Conservation (phyloP, 2,797 vertebrate species). For the Eulemur coronatus region DNA sequence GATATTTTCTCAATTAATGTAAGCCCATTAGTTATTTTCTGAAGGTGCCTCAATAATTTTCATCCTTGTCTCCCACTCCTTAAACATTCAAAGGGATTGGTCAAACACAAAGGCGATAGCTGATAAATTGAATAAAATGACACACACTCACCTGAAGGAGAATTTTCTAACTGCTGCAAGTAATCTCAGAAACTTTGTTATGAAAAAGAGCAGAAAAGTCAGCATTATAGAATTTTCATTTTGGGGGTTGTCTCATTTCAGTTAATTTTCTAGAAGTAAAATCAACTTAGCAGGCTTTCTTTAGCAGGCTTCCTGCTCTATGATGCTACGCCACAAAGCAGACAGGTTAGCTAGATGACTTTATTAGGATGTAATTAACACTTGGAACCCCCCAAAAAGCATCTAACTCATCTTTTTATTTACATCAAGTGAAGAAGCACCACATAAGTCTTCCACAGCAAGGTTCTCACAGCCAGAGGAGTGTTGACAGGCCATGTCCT, state of each 20-base stretch:
- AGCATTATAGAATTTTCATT: neutral
- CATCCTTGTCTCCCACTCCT: neutral
- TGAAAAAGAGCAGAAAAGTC: constrained; percentile 61
- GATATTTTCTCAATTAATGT: neutral
- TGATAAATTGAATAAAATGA: neutral
- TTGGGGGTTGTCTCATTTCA: constrained; percentile 63
- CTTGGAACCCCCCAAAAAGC: constrained; percentile 56
- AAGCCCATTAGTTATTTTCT: constrained; percentile 35
- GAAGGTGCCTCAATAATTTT: neutral
- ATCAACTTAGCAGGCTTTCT: constrained; percentile 72
- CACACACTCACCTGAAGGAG: neutral
- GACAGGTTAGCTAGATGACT: constrained; percentile 77
- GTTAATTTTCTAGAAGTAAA: constrained; percentile 78
- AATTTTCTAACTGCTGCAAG: constrained; percentile 37
- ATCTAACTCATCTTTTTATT: constrained; percentile 40
- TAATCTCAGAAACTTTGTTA: constrained; percentile 47
- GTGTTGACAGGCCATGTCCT: constrained; percentile 27
- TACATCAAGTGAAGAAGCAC: constrained; percentile 33
- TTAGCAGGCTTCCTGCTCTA: constrained; percentile 72
- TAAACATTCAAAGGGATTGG: neutral
- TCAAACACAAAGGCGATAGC: neutral
- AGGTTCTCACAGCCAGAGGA: neutral
- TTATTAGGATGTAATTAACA: constrained; percentile 82
- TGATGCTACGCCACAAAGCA: constrained; percentile 52
- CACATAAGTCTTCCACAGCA: neutral